phyloP scores from a whole-genome alignment of 2,888 invertebrate genomes.

The Copidosoma aretas region DNA sequence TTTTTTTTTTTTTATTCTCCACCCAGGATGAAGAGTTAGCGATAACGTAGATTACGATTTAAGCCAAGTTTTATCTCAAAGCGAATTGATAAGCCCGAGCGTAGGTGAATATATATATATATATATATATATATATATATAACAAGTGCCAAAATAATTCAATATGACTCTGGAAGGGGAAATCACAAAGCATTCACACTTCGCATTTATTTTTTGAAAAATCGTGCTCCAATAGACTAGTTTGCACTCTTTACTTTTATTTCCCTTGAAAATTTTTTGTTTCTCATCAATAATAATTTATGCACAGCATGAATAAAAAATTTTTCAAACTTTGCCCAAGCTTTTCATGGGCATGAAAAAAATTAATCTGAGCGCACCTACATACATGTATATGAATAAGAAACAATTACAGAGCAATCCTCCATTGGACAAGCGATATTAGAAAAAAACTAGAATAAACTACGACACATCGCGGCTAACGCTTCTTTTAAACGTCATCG shows the following conservation, averaged over 20 bases:
- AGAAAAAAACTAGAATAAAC: neutral
- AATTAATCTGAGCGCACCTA: neutral
- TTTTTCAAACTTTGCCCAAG: neutral
- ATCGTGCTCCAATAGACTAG: too few relatives aligned
- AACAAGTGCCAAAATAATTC: too few relatives aligned
- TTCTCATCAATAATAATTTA: too few relatives aligned
- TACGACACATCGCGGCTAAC: constrained; percentile 52
- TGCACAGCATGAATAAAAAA: too few relatives aligned
- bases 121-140: too few relatives aligned
- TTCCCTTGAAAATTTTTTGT: too few relatives aligned
- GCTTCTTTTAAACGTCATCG: constrained; percentile 61
- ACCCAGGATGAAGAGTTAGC: constrained; percentile 12
- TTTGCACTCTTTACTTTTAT: neutral
- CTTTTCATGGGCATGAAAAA: neutral
- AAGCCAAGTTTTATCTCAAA: constrained; percentile 16
- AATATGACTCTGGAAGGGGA: too few relatives aligned
- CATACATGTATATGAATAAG: neutral
- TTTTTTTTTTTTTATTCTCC: constrained; percentile 7
- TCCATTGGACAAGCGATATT: neutral
- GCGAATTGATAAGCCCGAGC: constrained; percentile 4
- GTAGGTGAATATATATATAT: neutral
- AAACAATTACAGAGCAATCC: neutral
- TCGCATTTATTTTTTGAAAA: too few relatives aligned
- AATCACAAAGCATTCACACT: too few relatives aligned
- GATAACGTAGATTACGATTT: constrained; percentile 28